Percentiles rank a stretch among this genome's conserved stretches.
Conservation (phyloP, 2,797 vertebrate genomes). For the Sarcophilus harrisii region DNA sequence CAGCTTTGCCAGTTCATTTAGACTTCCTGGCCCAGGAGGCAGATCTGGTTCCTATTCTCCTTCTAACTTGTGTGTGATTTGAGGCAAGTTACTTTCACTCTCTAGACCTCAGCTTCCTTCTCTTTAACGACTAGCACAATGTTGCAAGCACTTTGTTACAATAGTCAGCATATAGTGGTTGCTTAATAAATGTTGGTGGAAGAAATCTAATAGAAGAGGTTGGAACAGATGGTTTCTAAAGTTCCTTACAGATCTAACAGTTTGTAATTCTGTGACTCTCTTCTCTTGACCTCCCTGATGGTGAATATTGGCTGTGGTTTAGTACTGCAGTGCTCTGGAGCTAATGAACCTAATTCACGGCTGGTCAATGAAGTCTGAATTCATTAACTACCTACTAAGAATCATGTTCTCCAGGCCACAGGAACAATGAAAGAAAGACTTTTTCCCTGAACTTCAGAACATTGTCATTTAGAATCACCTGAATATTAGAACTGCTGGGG, state of each 20-base stretch:
- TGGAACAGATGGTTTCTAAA: background rate
- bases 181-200: background rate
- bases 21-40: background rate
- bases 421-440: background rate
- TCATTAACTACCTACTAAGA: background rate
- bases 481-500: background rate
- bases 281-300: background rate
- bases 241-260: background rate
- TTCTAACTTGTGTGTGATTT: background rate
- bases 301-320: background rate
- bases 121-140: background rate
- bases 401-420: background rate
- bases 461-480: background rate
- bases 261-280: background rate
- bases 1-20: background rate
- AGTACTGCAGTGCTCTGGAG: background rate
- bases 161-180: background rate
- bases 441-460: background rate
- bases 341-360: background rate
- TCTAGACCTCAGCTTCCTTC: background rate
- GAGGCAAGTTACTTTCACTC: background rate
- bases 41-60: background rate
- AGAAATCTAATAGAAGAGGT: background rate
- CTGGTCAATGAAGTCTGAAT: slow-evolving; percentile 12
- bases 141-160: background rate